Evolutionary conservation across 2,113 vertebrate species (phyloP).

Genomic region (Glaucomys volans): DNA sequence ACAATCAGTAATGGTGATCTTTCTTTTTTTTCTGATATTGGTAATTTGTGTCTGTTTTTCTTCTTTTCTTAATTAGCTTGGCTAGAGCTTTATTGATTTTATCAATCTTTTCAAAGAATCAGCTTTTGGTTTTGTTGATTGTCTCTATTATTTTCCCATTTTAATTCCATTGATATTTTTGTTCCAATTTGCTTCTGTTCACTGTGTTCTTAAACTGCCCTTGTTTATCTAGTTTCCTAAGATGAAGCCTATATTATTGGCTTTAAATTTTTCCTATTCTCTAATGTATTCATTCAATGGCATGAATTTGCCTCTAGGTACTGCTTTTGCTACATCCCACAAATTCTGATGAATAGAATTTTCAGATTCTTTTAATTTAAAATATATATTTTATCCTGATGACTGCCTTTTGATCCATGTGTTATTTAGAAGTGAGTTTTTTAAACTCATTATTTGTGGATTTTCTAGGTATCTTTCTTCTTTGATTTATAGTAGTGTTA

Average conservation of each 20-base stretch:
- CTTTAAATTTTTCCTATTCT: neutral
- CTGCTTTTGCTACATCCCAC: neutral
- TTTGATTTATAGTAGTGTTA: conserved; percentile 4
- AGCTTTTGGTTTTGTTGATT: conserved; percentile 22
- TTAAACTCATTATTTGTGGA: conserved; percentile 18
- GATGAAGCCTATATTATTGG: neutral
- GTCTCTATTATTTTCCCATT: neutral
- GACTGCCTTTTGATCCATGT: neutral
- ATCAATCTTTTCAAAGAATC: neutral
- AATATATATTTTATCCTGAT: neutral
- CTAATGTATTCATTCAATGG: neutral
- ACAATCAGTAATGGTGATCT: neutral
- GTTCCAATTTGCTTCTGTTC: neutral
- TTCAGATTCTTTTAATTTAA: conserved; percentile 44
- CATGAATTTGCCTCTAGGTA: neutral
- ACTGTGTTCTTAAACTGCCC: neutral
- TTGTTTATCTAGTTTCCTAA: neutral
- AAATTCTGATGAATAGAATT: neutral
- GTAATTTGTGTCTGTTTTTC: neutral
- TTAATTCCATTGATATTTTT: conserved; percentile 22
- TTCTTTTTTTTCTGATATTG: neutral
- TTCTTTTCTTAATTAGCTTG: neutral
- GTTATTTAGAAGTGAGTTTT: conserved; percentile 25
- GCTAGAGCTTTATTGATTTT: neutral
- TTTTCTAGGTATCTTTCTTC: conserved; percentile 22